phyloP scores from a whole-genome alignment of 2,113 vertebrate species.

The Rhipidura dahli region DNA sequence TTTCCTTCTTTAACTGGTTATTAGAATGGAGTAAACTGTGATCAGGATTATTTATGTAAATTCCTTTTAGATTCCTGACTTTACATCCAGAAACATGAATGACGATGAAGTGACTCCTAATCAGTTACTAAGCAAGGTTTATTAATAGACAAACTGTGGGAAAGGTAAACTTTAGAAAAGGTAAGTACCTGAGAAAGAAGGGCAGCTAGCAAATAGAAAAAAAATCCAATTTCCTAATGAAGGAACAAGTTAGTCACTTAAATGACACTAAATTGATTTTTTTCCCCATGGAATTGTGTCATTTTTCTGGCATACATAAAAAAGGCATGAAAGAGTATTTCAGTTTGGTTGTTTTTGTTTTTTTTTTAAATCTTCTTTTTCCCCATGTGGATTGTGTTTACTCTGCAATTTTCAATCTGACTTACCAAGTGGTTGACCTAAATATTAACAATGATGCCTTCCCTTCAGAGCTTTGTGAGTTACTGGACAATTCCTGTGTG shows the following conservation, averaged over 20 bases:
- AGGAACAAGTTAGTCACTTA: neutral
- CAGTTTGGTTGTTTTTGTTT: neutral
- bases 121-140: neutral
- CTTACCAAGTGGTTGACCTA: neutral
- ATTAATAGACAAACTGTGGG: slow-evolving; percentile 21
- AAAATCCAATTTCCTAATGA: neutral
- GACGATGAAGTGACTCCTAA: neutral
- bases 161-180: slow-evolving; percentile 58
- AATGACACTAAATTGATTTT: neutral
- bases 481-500: neutral
- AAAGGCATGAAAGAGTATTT: neutral
- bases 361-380: neutral
- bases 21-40: neutral
- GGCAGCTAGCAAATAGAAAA: slow-evolving; percentile 6
- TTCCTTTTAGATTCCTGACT: neutral
- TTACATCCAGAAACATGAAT: neutral
- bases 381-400: neutral
- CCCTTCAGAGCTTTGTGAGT: neutral
- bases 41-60: neutral
- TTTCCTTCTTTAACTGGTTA: neutral
- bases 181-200: neutral
- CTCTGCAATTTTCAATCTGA: neutral
- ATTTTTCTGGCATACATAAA: neutral
- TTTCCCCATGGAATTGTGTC: neutral
- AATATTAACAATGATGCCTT: neutral